phyloP scores from a whole-genome alignment of 2,797 vertebrate species.

The Garrulus glandarius region DNA sequence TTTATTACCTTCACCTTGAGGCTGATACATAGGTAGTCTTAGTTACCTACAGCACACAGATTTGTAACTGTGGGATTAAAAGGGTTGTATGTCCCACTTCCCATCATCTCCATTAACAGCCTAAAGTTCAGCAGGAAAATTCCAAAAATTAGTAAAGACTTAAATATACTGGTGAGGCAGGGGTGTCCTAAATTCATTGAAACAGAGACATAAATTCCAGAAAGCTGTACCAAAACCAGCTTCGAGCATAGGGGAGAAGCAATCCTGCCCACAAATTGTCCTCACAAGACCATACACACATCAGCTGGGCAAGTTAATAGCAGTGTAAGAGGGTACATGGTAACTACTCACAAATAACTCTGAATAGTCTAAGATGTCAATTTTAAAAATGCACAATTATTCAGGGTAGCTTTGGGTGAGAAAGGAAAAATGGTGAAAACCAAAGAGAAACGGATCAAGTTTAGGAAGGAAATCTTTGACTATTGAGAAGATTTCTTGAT shows the following conservation, averaged over 20 bases:
- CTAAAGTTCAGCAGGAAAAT: background rate
- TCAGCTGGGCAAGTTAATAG: background rate
- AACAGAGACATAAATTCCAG: background rate
- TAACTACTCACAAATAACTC: background rate
- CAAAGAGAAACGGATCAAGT: background rate
- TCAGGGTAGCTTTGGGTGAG: background rate
- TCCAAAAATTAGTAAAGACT: background rate
- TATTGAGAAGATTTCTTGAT: background rate
- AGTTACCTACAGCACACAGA: background rate
- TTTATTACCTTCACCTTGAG: background rate
- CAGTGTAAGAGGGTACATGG: background rate
- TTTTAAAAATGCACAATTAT: background rate
- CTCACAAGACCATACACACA: background rate
- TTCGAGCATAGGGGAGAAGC: background rate
- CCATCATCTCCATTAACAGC: background rate
- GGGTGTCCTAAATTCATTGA: background rate
- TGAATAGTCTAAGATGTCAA: background rate
- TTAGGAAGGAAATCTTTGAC: background rate
- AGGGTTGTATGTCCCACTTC: background rate
- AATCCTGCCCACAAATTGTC: background rate
- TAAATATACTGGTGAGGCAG: background rate
- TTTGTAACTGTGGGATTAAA: background rate
- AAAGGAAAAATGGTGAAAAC: background rate
- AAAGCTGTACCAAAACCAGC: background rate
- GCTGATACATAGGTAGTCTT: background rate